Percentiles rank a stretch among this genome's conserved stretches.
phyloP scores from a whole-genome alignment of 2,888 invertebrate genomes.

The Rotaria magnacalcarata region DNA sequence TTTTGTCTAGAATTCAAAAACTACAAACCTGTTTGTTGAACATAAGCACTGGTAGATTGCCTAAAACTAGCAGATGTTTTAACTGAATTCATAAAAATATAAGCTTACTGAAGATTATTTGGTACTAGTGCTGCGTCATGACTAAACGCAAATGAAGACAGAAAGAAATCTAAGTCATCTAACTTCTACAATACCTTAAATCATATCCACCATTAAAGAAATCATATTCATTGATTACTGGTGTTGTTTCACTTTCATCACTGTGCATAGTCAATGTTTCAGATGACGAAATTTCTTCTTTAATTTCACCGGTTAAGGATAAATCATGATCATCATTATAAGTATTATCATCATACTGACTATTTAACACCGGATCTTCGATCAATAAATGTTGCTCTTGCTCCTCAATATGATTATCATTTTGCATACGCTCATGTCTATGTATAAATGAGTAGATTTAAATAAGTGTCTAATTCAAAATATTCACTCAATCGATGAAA shows the following conservation, averaged over 20 bases:
- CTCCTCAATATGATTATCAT: too few species aligned
- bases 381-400: background rate
- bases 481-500: conserved; percentile 9
- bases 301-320: background rate
- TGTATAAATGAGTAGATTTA: too few species aligned
- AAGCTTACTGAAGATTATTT: background rate
- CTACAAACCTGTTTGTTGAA: background rate
- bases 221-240: background rate
- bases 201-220: background rate
- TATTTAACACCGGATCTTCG: background rate
- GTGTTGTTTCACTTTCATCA: background rate
- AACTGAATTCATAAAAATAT: background rate
- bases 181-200: background rate
- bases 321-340: too few species aligned
- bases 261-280: background rate
- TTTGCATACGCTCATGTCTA: background rate
- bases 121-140: background rate
- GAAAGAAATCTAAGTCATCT: too few species aligned
- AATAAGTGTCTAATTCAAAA: background rate
- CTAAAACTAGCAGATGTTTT: background rate
- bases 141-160: background rate
- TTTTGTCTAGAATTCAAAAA: too few species aligned
- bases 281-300: background rate
- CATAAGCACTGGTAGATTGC: background rate
- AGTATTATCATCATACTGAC: too few species aligned